phyloP scores from a whole-genome alignment of 2,113 vertebrate species.

The Ramphastos sulfuratus region DNA sequence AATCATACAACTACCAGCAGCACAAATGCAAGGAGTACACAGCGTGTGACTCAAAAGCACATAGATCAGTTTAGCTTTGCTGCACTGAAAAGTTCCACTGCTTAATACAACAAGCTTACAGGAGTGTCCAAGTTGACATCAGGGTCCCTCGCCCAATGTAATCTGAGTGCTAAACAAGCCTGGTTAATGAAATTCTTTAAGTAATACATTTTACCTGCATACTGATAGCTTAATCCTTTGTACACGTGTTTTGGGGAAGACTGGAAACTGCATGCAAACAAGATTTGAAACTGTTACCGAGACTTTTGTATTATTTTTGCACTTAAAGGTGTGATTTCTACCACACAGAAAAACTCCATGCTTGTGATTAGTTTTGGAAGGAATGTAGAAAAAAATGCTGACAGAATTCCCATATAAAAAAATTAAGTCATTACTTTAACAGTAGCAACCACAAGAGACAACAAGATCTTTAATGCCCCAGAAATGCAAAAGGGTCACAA shows the following conservation, averaged over 20 bases:
- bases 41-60: background rate
- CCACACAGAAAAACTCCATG: background rate
- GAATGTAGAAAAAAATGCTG: background rate
- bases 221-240: background rate
- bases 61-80: background rate
- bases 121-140: background rate
- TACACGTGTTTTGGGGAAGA: background rate
- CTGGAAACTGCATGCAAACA: background rate
- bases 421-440: background rate
- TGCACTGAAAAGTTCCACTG: background rate
- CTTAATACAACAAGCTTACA: background rate
- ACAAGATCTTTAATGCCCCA: background rate
- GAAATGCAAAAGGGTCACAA: background rate
- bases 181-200: background rate
- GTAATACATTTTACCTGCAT: background rate
- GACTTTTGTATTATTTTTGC: background rate
- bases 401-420: background rate
- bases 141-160: background rate
- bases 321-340: background rate
- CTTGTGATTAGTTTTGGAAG: background rate
- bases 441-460: background rate
- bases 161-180: background rate
- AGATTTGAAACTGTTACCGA: background rate
- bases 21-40: background rate
- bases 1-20: background rate